Percentiles rank a stretch among this genome's conserved stretches.
phyloP scores from a whole-genome alignment of 2,797 vertebrate species.

The Oreochromis mossambicus region DNA sequence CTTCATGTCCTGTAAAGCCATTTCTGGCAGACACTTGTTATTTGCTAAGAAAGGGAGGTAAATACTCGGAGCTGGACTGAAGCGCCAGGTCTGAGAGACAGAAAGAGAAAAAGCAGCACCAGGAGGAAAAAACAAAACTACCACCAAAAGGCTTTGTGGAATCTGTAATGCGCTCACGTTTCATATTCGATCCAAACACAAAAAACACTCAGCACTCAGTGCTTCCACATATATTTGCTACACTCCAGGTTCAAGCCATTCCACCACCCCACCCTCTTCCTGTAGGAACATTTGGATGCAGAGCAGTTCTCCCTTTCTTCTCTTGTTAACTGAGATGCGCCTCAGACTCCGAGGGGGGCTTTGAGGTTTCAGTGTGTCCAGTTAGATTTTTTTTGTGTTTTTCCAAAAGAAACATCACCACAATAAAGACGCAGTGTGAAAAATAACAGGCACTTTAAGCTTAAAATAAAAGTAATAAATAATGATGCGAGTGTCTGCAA shows the following conservation, averaged over 20 bases:
- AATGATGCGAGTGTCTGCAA: not conserved
- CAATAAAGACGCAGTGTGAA: not conserved
- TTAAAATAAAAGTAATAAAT: not conserved
- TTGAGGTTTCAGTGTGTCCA: not conserved
- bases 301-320: not conserved
- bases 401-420: not conserved
- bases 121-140: not conserved
- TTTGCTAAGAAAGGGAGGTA: not conserved
- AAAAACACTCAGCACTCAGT: not conserved
- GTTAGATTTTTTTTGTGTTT: not conserved
- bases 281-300: not conserved
- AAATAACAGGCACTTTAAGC: not conserved
- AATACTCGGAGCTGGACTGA: not conserved
- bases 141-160: not conserved
- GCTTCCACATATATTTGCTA: not conserved
- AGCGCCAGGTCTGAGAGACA: not conserved
- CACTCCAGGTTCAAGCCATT: not conserved
- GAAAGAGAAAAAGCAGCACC: not conserved
- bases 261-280: not conserved
- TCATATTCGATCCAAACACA: not conserved
- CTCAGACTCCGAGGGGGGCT: not conserved
- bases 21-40: not conserved
- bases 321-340: not conserved
- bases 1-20: not conserved
- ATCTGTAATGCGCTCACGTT: not conserved